Base-by-base conservation (phyloP, 2,797 vertebrate genomes). In the Huso huso region DNA sequence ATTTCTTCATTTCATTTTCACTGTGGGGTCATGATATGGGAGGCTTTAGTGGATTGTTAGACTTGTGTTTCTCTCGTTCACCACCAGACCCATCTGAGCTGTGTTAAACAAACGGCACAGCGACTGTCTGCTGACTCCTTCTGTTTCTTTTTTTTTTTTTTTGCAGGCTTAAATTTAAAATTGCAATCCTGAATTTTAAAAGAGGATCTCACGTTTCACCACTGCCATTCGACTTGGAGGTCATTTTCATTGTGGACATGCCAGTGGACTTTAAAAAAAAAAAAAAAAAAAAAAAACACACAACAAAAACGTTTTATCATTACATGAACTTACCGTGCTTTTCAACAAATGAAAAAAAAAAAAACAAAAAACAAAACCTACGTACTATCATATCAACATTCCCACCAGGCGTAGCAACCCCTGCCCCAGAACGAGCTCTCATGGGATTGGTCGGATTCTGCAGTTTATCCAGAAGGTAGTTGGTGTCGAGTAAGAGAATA, bases 151-250 rank as follows among this genome's bases (percentile, higher is more conserved):
- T 62, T 49, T 37, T 62, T 68, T 55, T 65, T 23, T 75, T 15
- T 75, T 82, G 37, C 82, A 93, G 91, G 90, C 86, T 81, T 91
- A 89, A 70, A 80, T 66, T 72, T 71, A 75, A 69, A 66, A 77
- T 76, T 71, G 75, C 63, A 64, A 71, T 72, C 75, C 76, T 78
- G 78, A 75, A 76, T 79, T 37, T 79, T 73, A 74, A 77, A 86
- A 77, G 83, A 91, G 85, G 88, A 92, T 83, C 71, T 86, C 89
- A 90, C 89, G 82, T 82, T 83, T 91, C 91, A 91, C 89, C 87
- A 92, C 90, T 93, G 90, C 92, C 88, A 87, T 92, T 90, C 87
- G 81, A 88, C 84, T 78, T 57, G 79, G 88, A 91, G 76, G 82
- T 84, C 83, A 75, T 83, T 79, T 76, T 78, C 23, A 61, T 68